These are phyloP conservation scores for Scortum barcoo DNA, from an alignment of 2,113 vertebrate genomes.

Conservation along the genomic window DNA sequence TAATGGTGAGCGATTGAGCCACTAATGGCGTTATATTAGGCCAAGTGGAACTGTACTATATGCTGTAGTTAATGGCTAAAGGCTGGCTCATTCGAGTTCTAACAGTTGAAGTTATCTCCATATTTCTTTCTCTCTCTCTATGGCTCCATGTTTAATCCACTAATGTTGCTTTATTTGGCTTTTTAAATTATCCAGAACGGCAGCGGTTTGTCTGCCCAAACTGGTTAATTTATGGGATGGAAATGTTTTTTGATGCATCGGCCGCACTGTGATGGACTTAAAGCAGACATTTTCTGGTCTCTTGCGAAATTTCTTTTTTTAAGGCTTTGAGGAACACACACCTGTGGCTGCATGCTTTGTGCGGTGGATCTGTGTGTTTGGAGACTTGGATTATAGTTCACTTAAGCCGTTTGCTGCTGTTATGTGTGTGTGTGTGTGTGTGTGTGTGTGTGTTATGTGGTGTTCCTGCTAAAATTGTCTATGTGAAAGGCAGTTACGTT, in stretches of 20 bases:
- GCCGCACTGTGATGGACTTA: constrained; percentile 17
- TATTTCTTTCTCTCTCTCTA: background rate
- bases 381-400: constrained; percentile 25
- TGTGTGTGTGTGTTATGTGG: too few species aligned
- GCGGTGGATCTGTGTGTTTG: constrained; percentile 5
- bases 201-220: constrained; percentile 15
- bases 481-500: constrained; percentile 14
- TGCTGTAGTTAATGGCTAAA: constrained; percentile 50
- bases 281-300: constrained; percentile 34
- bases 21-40: constrained; percentile 44
- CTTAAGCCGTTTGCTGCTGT: constrained; percentile 21
- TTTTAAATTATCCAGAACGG: constrained; percentile 33
- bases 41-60: constrained; percentile 40
- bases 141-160: constrained; percentile 28
- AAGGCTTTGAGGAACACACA: constrained; percentile 1
- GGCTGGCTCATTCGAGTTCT: constrained; percentile 46
- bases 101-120: constrained; percentile 31
- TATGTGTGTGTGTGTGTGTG: too few species aligned
- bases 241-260: constrained; percentile 42
- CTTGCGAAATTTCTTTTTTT: constrained; percentile 26
- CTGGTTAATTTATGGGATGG: constrained; percentile 46
- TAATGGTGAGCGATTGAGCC: constrained; percentile 49
- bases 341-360: constrained; percentile 23
- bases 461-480: constrained; percentile 9
- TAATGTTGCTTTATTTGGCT: constrained; percentile 38